A percentile compares a stretch with the other conserved stretches of the same genome.
Conservation (phyloP, 2,888 invertebrate species). For the Chrysolina oricalcia region DNA sequence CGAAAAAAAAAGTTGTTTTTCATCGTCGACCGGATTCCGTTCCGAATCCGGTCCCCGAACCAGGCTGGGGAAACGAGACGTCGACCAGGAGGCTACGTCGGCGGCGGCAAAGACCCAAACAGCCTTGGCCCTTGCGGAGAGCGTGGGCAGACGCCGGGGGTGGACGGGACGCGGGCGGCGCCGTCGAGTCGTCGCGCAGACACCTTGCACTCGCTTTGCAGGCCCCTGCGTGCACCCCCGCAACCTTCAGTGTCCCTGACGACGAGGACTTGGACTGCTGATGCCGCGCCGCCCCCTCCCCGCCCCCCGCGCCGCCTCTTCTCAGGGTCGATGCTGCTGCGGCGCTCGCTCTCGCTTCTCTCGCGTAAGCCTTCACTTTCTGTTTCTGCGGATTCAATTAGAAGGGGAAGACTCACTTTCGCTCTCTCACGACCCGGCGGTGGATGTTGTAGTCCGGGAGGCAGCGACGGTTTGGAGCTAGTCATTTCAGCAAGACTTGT, state of each 20-base stretch:
- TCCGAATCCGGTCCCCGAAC: neutral
- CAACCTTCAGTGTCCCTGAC: slow-evolving; percentile 61
- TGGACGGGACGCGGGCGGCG: slow-evolving; percentile 66
- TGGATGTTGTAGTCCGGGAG: too few species aligned
- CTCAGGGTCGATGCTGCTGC: slow-evolving; percentile 52
- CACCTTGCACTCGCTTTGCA: slow-evolving; percentile 71
- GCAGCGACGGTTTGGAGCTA: too few species aligned
- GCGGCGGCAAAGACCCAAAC: slow-evolving; percentile 57
- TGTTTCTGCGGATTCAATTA: slow-evolving; percentile 53
- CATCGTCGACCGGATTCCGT: neutral
- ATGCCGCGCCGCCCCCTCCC: slow-evolving; percentile 50
- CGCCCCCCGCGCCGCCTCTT: slow-evolving; percentile 51
- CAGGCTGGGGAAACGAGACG: slow-evolving; percentile 37
- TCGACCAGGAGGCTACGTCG: slow-evolving; percentile 52
- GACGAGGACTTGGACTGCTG: slow-evolving; percentile 47
- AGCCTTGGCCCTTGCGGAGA: slow-evolving; percentile 62
- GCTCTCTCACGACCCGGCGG: slow-evolving; percentile 16
- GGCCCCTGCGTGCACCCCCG: slow-evolving; percentile 64
- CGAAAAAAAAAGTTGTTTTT: slow-evolving; percentile 2
- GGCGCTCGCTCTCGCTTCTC: neutral
- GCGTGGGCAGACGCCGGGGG: slow-evolving; percentile 57
- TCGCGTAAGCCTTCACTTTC: slow-evolving; percentile 59
- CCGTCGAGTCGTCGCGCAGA: slow-evolving; percentile 72
- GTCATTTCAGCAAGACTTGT: too few species aligned
- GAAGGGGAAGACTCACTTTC: slow-evolving; percentile 38